phyloP scores from a whole-genome alignment of 1,140 invertebrate species.

The Bombyx mandarina region DNA sequence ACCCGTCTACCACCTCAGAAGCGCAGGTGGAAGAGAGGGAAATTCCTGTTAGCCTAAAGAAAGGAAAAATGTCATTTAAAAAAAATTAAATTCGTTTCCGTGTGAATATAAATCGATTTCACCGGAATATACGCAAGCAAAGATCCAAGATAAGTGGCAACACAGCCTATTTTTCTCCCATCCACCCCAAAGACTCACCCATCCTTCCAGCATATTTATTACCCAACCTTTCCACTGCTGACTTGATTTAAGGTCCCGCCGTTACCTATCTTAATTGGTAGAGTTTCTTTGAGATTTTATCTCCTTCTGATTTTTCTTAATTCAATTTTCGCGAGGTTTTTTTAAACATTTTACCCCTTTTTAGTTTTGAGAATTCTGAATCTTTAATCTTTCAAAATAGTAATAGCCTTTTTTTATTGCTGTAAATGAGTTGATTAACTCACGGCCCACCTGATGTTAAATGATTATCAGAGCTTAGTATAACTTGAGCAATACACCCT shows the following conservation, averaged over 20 bases:
- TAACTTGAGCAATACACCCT: no score
- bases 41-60: neutral
- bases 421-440: no score
- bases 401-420: no score
- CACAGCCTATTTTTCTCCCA: constrained; percentile 47
- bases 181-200: constrained; percentile 36
- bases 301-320: no score
- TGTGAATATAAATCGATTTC: constrained; percentile 12
- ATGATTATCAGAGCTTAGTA: no score
- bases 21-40: no score
- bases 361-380: no score
- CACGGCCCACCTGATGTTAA: no score
- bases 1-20: no score
- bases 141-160: constrained; percentile 33
- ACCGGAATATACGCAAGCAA: constrained; percentile 28
- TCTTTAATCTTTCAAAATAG: no score
- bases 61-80: constrained; percentile 4
- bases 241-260: constrained; percentile 42
- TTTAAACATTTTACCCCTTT: no score
- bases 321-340: no score
- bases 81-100: constrained; percentile 7
- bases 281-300: constrained; percentile 18
- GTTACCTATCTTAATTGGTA: constrained; percentile 47
- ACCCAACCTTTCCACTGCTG: constrained; percentile 35
- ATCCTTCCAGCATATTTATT: constrained; percentile 50